These are phyloP conservation scores for Brachypteracias leptosomus DNA, from an alignment of 2,113 vertebrate genomes.

Conservation along the genomic window DNA sequence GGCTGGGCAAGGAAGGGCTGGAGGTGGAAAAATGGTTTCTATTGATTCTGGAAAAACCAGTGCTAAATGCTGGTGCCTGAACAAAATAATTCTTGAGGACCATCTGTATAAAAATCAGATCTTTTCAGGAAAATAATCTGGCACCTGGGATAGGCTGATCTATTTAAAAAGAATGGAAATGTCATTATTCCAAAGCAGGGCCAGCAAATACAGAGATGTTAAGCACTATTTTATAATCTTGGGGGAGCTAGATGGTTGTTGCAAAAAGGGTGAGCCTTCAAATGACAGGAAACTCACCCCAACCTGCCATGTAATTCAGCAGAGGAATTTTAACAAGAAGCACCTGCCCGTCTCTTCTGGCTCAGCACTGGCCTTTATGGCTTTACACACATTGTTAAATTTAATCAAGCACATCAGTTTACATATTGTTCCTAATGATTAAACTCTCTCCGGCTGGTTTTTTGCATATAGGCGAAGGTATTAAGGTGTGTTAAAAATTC, in stretches of 20 bases:
- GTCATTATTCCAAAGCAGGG: accelerated
- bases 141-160: not conserved
- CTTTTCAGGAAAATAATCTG: not conserved
- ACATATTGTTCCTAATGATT: conserved; percentile 4
- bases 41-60: not conserved
- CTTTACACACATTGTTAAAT: conserved; percentile 29
- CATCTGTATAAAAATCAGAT: not conserved
- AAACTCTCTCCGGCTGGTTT: not conserved
- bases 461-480: not conserved
- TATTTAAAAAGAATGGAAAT: not conserved
- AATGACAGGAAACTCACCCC: not conserved
- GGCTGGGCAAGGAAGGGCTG: not conserved
- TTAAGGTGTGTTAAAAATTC: not conserved
- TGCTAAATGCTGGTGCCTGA: not conserved
- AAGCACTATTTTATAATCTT: not conserved
- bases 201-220: not conserved
- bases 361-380: conserved; percentile 5
- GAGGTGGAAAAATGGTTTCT: not conserved
- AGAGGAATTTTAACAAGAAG: conserved; percentile 62
- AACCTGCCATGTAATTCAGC: not conserved
- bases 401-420: conserved; percentile 35
- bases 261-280: not conserved
- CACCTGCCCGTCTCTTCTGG: conserved; percentile 30
- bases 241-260: not conserved
- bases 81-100: not conserved